Base-by-base conservation (phyloP, 2,888 invertebrate species). In the Pachycephus smyrnensis region DNA sequence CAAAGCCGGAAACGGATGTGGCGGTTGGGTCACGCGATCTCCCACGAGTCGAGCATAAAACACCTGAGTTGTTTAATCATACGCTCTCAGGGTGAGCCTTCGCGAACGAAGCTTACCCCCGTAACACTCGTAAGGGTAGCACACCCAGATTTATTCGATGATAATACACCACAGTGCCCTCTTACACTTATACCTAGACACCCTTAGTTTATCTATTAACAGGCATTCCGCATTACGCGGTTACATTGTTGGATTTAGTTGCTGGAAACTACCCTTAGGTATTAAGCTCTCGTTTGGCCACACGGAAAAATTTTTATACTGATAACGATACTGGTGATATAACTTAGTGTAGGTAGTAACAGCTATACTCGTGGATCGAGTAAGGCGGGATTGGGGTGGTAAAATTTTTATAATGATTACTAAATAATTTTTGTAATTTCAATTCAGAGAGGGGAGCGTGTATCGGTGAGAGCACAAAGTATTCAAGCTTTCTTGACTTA, bases 1-100 rank as follows among this genome's bases (percentile, higher is more conserved):
- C 82, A 85, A 85, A 85, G 83, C 82, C 89, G 91, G 89, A 90
- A 91, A 88, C 91, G 90, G 90, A 91, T 89, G 88, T 89, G 87
- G 89, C 89, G 88, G 88, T 87, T 87, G 88, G 85, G 90, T 91
- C 91, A 91, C 91, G 91, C 91, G 88, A 91, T 85, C 40, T 87
- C 85, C 84, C 84, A 80, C 84, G 84, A 84, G 83, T 79, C 85
- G 80, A 84, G 87, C 89, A 90, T 90, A 91, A 91, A 91, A 89
- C 90, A 90, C 89, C 88, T 88, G 88, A 89, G 89, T 89, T 88
- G 89, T 89, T 88, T 89, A 89, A 89, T 89, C 88, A 87, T 88
- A 88, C 87, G 86, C 87, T 87, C 83, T 82, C 81, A 82, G 83
- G 82, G 81, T 80, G 82, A 85, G 79, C 83, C 83, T 82, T 84